These are phyloP conservation scores for Apis mellifera DNA, from an alignment of 1,140 invertebrate species.

Conservation along the genomic window Amel_HAv3.1 CM009932.2:10866501-10867000, in stretches of 20 bases:
- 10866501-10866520: not conserved
- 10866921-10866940: slow-evolving; percentile 31
- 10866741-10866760: not conserved
- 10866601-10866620: not conserved
- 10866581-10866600: not conserved
- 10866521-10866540: not conserved
- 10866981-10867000: slow-evolving; percentile 4
- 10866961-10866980: slow-evolving; percentile 6
- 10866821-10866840: slow-evolving; percentile 1
- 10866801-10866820: not conserved
- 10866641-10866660: not conserved
- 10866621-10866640: not conserved
- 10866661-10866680: not conserved
- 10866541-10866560: no score
- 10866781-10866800: not conserved
- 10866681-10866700: not conserved
- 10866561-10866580: not conserved
- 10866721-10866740: not conserved
- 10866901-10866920: slow-evolving; percentile 24
- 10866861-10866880: slow-evolving; percentile 19
- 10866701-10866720: not conserved
- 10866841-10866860: slow-evolving; percentile 19
- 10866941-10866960: slow-evolving; percentile 46
- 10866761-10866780: not conserved
- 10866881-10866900: slow-evolving; percentile 39